These are phyloP conservation scores for Serinus canaria DNA, from an alignment of 2,113 vertebrate species.

Conservation along the genomic window DNA sequence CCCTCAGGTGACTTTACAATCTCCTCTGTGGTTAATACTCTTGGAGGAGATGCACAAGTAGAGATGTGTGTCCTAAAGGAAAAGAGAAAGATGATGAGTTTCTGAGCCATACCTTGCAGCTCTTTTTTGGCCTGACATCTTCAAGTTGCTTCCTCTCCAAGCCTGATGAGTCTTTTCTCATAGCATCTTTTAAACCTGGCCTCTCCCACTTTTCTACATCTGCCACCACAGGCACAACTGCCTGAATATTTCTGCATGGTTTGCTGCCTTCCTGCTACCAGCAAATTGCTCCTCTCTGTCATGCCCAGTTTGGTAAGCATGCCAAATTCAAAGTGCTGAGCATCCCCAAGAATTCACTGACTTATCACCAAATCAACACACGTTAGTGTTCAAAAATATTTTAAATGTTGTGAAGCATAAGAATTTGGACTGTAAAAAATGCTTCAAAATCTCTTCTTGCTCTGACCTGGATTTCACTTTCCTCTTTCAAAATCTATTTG, in stretches of 20 bases:
- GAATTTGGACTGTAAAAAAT: not conserved
- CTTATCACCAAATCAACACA: not conserved
- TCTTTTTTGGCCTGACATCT: not conserved
- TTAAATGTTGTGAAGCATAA: not conserved
- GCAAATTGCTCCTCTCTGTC: not conserved
- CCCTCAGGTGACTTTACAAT: not conserved
- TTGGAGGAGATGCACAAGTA: not conserved
- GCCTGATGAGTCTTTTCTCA: not conserved
- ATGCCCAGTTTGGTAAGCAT: not conserved
- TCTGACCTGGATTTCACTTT: not conserved
- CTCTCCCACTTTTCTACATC: not conserved
- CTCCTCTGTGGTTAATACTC: not conserved
- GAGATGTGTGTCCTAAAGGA: not conserved
- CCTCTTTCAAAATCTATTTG: slow-evolving; percentile 19
- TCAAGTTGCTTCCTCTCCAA: not conserved
- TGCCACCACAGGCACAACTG: rapidly evolving
- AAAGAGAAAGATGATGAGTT: not conserved
- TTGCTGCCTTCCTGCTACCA: not conserved
- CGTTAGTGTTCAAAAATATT: not conserved
- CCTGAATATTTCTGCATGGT: not conserved
- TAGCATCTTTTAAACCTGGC: not conserved
- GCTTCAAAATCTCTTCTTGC: not conserved
- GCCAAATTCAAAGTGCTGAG: not conserved
- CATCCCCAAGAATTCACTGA: not conserved
- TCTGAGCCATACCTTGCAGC: not conserved